Evolutionary conservation across 2,113 vertebrate species (phyloP), one percentile per base, ranked within the genome.

Genomic region (Passer montanus): DNA sequence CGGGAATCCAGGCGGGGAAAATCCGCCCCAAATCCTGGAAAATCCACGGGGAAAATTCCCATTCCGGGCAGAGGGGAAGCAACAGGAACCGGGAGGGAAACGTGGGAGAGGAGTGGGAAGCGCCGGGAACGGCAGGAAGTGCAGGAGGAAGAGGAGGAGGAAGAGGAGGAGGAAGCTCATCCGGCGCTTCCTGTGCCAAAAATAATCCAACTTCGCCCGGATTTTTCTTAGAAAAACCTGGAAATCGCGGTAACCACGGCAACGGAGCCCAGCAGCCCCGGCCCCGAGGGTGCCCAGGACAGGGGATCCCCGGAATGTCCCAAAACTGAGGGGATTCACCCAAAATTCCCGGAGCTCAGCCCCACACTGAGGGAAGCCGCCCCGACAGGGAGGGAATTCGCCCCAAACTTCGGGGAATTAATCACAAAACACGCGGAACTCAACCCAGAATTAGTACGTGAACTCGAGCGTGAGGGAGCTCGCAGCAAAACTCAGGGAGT

Each of bases 371-470:
- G 35, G 43, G 13, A 6, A 28, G 1, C 10, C 10, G 13, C 5
- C 27, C 8, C 53, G 2, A n/a, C 50, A 7, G 12, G 2, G 30
- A 37, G 33, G 33, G 22, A 58, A 27, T 3, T 33, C 28, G 6
- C 20, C 13, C 10, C 8, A 13, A 5, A 24, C 0, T 21, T 5
- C 5, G 21, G 35, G n/a, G 11, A 7, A 33, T 13, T 13, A 8
- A 16, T 21, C 22, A 31, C 43, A 5, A 17, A 49, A 3, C 22
- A 13, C n/a, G 2, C 7, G 5, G 11, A 58, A n/a, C 1, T 11
- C 3, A 11, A 14, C 9, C 3, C 14, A 1, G 5, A 27, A 28
- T 26, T 0, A 3, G 16, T 1, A 6, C 31, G 56, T 5, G 0
- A 26, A 8, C 52, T 30, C 10, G 1, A 15, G 46, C 7, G 21